Evolutionary conservation across 2,888 invertebrate species (phyloP), one percentile per base, ranked within the genome.

Genomic region (Aphidoletes aphidimyza): DNA sequence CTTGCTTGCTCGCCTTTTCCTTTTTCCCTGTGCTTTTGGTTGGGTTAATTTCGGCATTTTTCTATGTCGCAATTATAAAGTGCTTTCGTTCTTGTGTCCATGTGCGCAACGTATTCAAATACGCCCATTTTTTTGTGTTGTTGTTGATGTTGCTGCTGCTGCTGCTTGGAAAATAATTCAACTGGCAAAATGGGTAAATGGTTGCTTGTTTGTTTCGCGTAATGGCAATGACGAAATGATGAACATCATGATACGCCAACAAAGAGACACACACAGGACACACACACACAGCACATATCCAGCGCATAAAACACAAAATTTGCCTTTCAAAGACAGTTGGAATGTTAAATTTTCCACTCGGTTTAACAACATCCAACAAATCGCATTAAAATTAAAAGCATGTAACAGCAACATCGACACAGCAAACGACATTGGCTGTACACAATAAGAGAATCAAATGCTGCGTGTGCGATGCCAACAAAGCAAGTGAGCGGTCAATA

Each of bases 281-380:
- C n/a, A n/a, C n/a, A n/a, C n/a, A n/a, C n/a, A n/a, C n/a, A n/a
- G n/a, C n/a, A n/a, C n/a, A n/a, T n/a, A n/a, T n/a, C n/a, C 8
- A 42, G 42, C 42, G 14, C 42, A 42, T 42, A 42, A 42, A 42
- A 42, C 42, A n/a, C n/a, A n/a, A 54, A 26, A 54, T 69, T 30
- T 69, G 9, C 69, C 2, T 69, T 69, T 69, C 30, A 69, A 69
- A 69, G 69, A 30, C 69, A 69, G 69, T 30, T 30, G 69, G 30
- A 69, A 69, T 69, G 69, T 69, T 69, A 30, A 69, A 69, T 69
- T 69, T 69, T 69, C 69, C 69, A 14, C 30, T 30, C 6, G 30
- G 69, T 69, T 69, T 54, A 54, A 54, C 54, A 54, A 22, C 54
- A 54, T 54, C 54, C 54, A 54, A 54, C 54, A 54, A 22, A 54